Conservation (phyloP, 2,888 invertebrate genomes). For the Serripes groenlandicus region DNA sequence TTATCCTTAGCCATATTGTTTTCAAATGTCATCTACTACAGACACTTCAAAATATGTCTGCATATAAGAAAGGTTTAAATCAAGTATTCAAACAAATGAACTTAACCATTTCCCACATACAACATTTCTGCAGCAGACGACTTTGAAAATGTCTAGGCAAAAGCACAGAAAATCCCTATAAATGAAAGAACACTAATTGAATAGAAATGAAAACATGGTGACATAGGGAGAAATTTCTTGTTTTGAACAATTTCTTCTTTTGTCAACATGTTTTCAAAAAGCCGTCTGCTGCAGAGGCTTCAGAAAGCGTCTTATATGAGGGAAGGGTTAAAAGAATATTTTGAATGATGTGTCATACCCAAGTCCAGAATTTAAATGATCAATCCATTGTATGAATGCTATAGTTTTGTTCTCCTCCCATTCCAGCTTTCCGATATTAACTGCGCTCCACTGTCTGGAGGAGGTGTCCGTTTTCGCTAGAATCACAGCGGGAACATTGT, state of each 20-base stretch:
- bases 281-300: not conserved
- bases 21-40: too few species aligned
- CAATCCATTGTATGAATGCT: constrained; percentile 85
- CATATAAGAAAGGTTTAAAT: too few species aligned
- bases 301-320: not conserved
- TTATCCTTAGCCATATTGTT: too few species aligned
- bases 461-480: constrained; percentile 76
- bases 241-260: not conserved
- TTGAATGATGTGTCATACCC: too few species aligned
- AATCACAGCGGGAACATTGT: constrained; percentile 83
- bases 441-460: constrained; percentile 76
- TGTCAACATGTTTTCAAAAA: not conserved
- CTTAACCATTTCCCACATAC: too few species aligned
- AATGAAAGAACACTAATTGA: too few species aligned
- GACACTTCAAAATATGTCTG: too few species aligned
- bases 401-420: constrained; percentile 82
- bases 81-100: too few species aligned
- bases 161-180: too few species aligned
- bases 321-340: not conserved
- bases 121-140: too few species aligned
- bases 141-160: too few species aligned
- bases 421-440: constrained; percentile 69
- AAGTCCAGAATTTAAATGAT: constrained; percentile 45
- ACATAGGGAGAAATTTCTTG: not conserved
- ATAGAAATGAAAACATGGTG: not conserved